A percentile compares a stretch with the other conserved stretches of the same genome.
phyloP scores from a whole-genome alignment of 2,113 vertebrate genomes.

The Bungarus multicinctus region DNA sequence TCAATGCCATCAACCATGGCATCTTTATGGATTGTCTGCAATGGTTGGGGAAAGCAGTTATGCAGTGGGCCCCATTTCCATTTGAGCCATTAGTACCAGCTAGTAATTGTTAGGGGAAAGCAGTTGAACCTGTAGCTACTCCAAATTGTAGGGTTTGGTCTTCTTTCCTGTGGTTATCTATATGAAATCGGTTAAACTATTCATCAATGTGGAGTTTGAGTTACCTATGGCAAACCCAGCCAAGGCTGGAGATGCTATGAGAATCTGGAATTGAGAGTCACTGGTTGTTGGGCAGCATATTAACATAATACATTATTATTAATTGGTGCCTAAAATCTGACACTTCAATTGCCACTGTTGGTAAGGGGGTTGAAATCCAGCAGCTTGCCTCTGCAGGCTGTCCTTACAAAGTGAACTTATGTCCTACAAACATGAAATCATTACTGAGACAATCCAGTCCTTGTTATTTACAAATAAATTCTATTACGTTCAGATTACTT shows the following conservation, averaged over 20 bases:
- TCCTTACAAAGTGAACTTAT: neutral
- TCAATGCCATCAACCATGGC: neutral
- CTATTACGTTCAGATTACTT: neutral
- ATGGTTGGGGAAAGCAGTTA: neutral
- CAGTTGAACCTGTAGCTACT: neutral
- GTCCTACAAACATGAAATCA: neutral
- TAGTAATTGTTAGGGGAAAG: neutral
- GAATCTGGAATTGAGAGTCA: neutral
- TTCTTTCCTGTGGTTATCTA: neutral
- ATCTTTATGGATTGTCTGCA: neutral
- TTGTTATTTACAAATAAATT: neutral
- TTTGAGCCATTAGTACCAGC: neutral
- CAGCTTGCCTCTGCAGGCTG: neutral
- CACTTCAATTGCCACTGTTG: neutral
- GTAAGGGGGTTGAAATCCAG: neutral
- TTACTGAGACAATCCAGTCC: neutral
- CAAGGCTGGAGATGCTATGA: neutral
- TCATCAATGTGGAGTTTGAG: neutral
- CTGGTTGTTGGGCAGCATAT: neutral
- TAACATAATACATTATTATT: neutral
- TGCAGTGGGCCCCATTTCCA: neutral
- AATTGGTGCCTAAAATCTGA: neutral
- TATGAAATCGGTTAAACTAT: neutral
- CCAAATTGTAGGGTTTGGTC: neutral
- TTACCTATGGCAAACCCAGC: neutral